A percentile compares a stretch with the other conserved stretches of the same genome.
phyloP scores from a whole-genome alignment of 2,113 vertebrate genomes.

The Gallinago paraguaiae region DNA sequence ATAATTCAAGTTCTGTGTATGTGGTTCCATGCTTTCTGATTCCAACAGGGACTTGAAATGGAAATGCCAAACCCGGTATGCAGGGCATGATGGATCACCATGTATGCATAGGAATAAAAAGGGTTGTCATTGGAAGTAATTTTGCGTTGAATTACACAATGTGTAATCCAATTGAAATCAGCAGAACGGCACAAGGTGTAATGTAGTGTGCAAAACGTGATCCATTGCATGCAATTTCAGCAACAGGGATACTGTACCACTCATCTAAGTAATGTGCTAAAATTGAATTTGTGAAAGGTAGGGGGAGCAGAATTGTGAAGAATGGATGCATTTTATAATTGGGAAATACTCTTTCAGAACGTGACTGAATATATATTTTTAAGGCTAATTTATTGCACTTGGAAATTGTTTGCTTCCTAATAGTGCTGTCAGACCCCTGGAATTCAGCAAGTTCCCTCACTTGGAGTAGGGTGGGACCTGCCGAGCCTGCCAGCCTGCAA shows the following conservation, averaged over 20 bases:
- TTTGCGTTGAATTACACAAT: constrained; percentile 70
- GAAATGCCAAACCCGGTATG: constrained; percentile 49
- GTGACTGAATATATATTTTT: neutral
- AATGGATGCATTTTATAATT: constrained; percentile 16
- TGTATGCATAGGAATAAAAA: constrained; percentile 65
- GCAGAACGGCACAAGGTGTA: constrained; percentile 63
- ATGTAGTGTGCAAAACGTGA: constrained; percentile 69
- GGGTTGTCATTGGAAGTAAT: constrained; percentile 68
- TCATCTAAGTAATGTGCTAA: constrained; percentile 49
- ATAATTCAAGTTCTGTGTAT: constrained; percentile 46
- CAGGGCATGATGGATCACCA: constrained; percentile 66
- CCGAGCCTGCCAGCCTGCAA: neutral
- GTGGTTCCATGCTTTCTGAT: constrained; percentile 63
- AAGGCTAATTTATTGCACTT: constrained; percentile 12
- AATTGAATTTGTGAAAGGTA: constrained; percentile 57
- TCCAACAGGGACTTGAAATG: constrained; percentile 63
- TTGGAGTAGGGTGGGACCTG: neutral
- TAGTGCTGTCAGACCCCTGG: neutral
- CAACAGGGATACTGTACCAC: neutral
- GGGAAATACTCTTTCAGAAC: constrained; percentile 9
- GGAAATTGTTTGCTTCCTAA: neutral
- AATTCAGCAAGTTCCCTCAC: neutral
- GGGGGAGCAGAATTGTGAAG: constrained; percentile 6
- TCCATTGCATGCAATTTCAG: constrained; percentile 51
- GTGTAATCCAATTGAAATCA: constrained; percentile 71